phyloP scores from a whole-genome alignment of 2,113 vertebrate genomes.

The Urocynchramus pylzowi region DNA sequence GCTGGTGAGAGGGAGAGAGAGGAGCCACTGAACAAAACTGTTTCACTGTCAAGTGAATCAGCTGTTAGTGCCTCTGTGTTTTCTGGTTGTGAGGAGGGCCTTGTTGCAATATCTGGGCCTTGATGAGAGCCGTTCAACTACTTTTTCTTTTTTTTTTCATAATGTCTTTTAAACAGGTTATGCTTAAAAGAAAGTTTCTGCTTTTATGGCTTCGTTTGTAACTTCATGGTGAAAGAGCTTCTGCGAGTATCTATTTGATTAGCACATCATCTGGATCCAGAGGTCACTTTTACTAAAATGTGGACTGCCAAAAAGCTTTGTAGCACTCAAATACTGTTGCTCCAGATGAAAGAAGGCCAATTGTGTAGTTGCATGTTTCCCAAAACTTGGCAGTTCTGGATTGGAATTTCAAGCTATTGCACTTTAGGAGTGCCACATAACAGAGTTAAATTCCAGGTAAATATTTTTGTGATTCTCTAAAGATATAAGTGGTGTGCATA shows the following conservation, averaged over 20 bases:
- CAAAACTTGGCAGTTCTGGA: neutral
- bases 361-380: neutral
- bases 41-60: neutral
- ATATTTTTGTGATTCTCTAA: neutral
- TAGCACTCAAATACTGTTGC: neutral
- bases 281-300: conserved; percentile 26
- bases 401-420: neutral
- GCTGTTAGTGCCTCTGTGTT: neutral
- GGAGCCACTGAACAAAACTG: neutral
- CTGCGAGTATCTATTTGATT: neutral
- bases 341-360: neutral
- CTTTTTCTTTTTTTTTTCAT: neutral
- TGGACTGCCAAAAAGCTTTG: neutral
- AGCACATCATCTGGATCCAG: neutral
- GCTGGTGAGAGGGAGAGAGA: neutral
- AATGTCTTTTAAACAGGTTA: neutral
- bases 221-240: neutral
- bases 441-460: neutral
- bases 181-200: neutral
- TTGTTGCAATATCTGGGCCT: neutral
- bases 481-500: neutral
- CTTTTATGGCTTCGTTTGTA: neutral
- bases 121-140: neutral
- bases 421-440: rapidly evolving
- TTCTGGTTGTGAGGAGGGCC: neutral